Conservation (phyloP, 1,140 invertebrate genomes). For the Dreissena rostriformis region DNA sequence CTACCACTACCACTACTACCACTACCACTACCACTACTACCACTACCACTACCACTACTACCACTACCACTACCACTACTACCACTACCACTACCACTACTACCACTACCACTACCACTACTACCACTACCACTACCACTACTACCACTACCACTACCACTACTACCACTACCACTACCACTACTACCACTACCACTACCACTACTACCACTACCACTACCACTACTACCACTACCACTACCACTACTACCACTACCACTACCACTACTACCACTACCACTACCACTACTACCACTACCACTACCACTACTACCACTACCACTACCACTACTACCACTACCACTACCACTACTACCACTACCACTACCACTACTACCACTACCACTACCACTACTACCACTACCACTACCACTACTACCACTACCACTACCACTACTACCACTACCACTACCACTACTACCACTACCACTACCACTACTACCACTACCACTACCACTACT, state of each 20-base stretch:
- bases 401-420: not conserved
- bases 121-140: not conserved
- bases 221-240: not conserved
- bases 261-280: not conserved
- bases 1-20: not conserved
- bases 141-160: not conserved
- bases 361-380: not conserved
- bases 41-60: not conserved
- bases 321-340: conserved; percentile 23
- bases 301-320: not conserved
- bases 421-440: not conserved
- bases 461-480: not conserved
- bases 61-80: not conserved
- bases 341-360: conserved; percentile 3
- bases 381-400: not conserved
- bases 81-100: not conserved
- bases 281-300: not conserved
- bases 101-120: not conserved
- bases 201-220: not conserved
- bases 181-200: not conserved
- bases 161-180: not conserved
- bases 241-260: conserved; percentile 2
- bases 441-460: not conserved
- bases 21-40: conserved; percentile 1
- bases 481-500: not conserved